Conservation (phyloP, 1,140 invertebrate species). For the Augochlora pura region DNA sequence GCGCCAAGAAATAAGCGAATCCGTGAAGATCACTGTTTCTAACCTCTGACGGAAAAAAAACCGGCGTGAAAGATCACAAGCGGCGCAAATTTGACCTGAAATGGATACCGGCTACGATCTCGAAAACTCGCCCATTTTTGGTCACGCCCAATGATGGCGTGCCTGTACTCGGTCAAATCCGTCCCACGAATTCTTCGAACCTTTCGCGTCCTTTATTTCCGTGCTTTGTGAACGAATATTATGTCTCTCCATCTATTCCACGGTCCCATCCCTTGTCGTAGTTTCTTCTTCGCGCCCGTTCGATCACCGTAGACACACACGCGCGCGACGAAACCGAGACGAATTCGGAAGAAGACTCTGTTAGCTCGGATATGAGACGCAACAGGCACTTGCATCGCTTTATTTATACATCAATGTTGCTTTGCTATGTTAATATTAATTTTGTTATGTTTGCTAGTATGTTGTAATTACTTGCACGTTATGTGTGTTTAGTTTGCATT, state of each 20-base stretch:
- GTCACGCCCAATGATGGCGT: conserved; percentile 56
- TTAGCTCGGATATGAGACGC: too few species aligned
- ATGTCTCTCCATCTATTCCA: neutral
- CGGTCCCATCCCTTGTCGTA: neutral
- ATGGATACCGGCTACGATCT: conserved; percentile 52
- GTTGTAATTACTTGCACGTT: too few species aligned
- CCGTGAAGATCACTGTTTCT: conserved; percentile 11
- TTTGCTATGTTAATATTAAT: too few species aligned
- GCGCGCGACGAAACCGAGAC: neutral
- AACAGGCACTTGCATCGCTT: too few species aligned
- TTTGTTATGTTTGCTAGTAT: too few species aligned
- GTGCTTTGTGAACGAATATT: too few species aligned
- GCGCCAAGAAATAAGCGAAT: neutral
- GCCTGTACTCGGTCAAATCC: conserved; percentile 39
- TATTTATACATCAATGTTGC: too few species aligned
- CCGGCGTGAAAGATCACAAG: conserved; percentile 22
- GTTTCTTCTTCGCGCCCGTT: neutral
- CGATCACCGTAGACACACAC: conserved; percentile 6
- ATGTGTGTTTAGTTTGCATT: too few species aligned
- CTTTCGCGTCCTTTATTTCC: neutral
- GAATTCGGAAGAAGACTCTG: conserved; percentile 10
- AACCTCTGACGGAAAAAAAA: neutral
- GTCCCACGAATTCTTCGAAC: conserved; percentile 24
- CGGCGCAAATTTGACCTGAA: conserved; percentile 56
- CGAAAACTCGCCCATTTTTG: conserved; percentile 48